Evolutionary conservation across 2,888 invertebrate species (phyloP), one percentile per base, ranked within the genome.

Genomic region (Ecliptopera silaceata): DNA sequence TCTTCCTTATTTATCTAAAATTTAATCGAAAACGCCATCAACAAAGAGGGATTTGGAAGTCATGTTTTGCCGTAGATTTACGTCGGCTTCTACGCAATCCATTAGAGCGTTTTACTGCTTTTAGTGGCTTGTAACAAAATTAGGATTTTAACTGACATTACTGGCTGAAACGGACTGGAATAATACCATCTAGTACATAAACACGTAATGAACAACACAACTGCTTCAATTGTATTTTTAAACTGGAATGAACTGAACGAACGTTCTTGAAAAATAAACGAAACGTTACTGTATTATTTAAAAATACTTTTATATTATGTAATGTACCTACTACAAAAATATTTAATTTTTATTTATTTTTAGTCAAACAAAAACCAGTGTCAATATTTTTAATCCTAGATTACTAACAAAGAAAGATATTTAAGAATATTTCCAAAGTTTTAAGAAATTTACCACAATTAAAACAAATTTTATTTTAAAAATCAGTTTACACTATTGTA

Each of bases 21-120:
- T 48, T 44, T 44, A 29, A 44, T 32, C 55, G 54, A 4, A 56
- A 51, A 22, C 29, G 44, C 61, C 45, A 60, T 66, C 59, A 61
- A 63, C 53, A 64, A 65, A 65, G 51, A 36, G 53, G 63, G 63
- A 66, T 69, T 71, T 68, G 41, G 56, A 54, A 61, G 59, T 61
- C 67, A 54, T 66, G 68, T 71, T 66, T 65, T 59, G 60, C 50
- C 53, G 65, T 68, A 67, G 68, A 72, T 72, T 74, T 68, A 72
- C 65, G 68, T 61, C 59, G 58, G 54, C 63, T 63, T 63, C 62
- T 65, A 65, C 66, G 67, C 68, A 71, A 71, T 72, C 71, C 74
- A 74, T 75, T 76, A 74, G 69, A 70, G 62, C 50, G 43, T 71
- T 72, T 73, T 71, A 70, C 65, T 51, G 64, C 64, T 70, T 68